Evolutionary conservation across 1,140 invertebrate genomes (phyloP), one percentile per base, ranked within the genome.

Genomic region (Drosophila tani): DNA sequence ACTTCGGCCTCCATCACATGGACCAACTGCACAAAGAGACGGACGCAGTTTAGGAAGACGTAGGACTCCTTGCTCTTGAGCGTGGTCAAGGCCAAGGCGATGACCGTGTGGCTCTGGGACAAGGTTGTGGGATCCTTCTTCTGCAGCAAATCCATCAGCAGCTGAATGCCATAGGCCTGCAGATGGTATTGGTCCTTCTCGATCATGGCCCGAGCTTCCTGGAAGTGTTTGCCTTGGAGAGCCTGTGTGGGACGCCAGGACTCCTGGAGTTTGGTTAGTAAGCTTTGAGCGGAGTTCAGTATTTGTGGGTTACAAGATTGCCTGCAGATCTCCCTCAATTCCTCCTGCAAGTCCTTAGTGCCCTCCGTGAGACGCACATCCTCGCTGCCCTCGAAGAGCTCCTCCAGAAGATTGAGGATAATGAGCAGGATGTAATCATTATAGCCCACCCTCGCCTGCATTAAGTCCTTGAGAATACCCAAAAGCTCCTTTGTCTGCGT

Each of bases 1-100:
- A 93, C 92, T 38, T 92, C 81, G 2, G 79, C 19, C 51, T 93
- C 91, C 81, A 92, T 82, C 0, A 92, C 45, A 38, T 91, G 71
- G 24, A 91, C 73, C 29, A 93, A 49, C 2, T 76, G 64, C 14
- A 79, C 86, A 69, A 93, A 92, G 0, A 93, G 56, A 4, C 88
- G 76, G 11, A 93, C 91, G 11, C 88, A 91, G 64, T 93, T 93
- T 0, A 93, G 70, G 53, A 92, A 93, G 1, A 88, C 85, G 27
- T 92, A 93, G 3, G 92, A 93, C 27, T 93, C 92, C 19, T 79
- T 79, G 7, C 81, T 68, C 62, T 81, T 92, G 0, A 93, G 67
- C 1, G 82, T 84, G 21, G 63, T 68, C 40, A 93, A 15, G 0
- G 92, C 91, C 15, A 93, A 53, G 0, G 92, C 92, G 15, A 92